Base-by-base conservation (phyloP, 1,140 invertebrate genomes). In the Drosophila pectinifera region DNA sequence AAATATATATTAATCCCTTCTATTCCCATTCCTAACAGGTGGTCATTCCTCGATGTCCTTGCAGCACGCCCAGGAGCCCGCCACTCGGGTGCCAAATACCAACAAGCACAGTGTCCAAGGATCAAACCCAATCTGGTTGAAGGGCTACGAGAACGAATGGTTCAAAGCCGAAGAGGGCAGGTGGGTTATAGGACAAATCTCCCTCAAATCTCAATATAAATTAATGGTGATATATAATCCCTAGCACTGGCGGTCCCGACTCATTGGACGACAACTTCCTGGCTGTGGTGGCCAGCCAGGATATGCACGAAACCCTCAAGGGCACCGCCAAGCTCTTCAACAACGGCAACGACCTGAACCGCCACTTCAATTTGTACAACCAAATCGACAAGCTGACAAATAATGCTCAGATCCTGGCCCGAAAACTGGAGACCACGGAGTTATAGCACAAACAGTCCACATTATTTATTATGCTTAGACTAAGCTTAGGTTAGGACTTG, bases 91-190 rank as follows among this genome's bases (percentile, higher is more conserved):
- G 5, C 98, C 98, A 2, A 98, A 98, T 88, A 98, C 98, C 3
- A 98, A 98, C 92, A 97, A 97, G 90, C 97, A 98, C 91, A 98
- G 97, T 80, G 95, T 96, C 5, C 97, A 98, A 93, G 98, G 97
- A 34, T 98, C 97, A 8, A 98, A 98, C 94, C 97, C 98, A 0
- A 98, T 98, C 78, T 98, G 97, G 97, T 95, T 98, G 92, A 96
- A 97, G 81, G 96, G 97, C 7, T 98, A 98, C 88, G 97, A 98
- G 92, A 98, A 98, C 92, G 97, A 97, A 90, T 98, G 97, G 97
- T 98, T 97, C 91, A 98, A 98, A 93, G 96, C 95, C 64, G 96
- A 96, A 65, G 96, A 96, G 18, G 93, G 94, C 34, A 95, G 95
- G 95, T 96, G 94, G 10, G 41, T 4, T 16, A 16, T 8, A 10